Base-by-base conservation (phyloP, 2,113 vertebrate genomes). In the Sorex araneus region DNA sequence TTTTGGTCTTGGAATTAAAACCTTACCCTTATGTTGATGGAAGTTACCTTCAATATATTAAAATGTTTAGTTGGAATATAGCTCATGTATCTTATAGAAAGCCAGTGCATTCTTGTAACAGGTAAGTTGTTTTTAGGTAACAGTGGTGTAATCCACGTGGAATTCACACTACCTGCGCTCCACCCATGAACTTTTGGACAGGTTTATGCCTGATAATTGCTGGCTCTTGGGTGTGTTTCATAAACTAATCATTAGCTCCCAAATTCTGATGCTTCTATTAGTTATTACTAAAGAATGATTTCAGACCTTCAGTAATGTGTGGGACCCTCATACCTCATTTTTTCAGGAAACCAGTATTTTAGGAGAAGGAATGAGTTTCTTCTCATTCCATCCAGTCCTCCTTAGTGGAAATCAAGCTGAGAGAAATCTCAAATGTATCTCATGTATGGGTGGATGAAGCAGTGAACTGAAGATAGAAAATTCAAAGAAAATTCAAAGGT, bases 191-290 rank as follows among this genome's bases (percentile, higher is more conserved):
- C 28, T 87, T 84, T 57, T 84, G 30, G 63, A 27, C 69, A 90
- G 30, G 78, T 77, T 82, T 64, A 54, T 0, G 84, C 77, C 64
- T 84, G 73, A 50, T 32, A n/a, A 32, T 84, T 69, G 87, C 77
- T 87, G 50, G 45, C 73, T 84, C 69, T 77, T 79, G 81, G 81
- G 60, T 16, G 19, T 86, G 45, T 90, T 90, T 90, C 45, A 69
- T 63, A 87, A 93, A 80, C 43, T 28, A 80, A 13, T 30, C 30
- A 90, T 76, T 50, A 80, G n/a, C 8, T 81, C 30, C 40, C 77
- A 81, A 79, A 36, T 84, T 47, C 25, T 57, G 81, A 19, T 82
- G 75, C 19, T 85, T 66, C 40, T 34, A 0, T 19, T 82, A 89
- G 12, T 47, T 92, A 34, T 47, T 66, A 25, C 23, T 80, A 87